Evolutionary conservation across 2,113 vertebrate genomes (phyloP).

Genomic region (Tyto alba): DNA sequence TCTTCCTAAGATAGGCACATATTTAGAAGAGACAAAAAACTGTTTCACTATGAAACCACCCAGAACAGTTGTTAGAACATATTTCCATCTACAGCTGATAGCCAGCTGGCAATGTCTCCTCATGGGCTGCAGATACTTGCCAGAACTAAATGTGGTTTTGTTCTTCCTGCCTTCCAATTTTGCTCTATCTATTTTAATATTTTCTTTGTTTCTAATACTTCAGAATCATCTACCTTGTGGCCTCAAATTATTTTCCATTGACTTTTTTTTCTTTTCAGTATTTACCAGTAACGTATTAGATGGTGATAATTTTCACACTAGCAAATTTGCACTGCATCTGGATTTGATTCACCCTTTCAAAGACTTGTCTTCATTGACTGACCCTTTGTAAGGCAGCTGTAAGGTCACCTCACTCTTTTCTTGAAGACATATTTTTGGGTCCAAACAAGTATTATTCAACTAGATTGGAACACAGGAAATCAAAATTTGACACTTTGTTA

Average conservation of each 20-base stretch:
- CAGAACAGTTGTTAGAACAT: slow-evolving; percentile 27
- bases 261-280: neutral
- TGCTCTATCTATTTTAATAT: neutral
- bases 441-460: neutral
- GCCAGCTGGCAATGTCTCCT: neutral
- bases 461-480: neutral
- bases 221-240: neutral
- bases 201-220: neutral
- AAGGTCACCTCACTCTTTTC: neutral
- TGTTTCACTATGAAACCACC: neutral
- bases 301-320: neutral
- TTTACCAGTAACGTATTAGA: neutral
- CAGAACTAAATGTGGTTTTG: neutral
- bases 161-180: neutral
- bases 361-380: neutral
- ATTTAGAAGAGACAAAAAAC: neutral
- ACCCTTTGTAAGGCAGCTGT: neutral
- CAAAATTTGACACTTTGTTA: neutral
- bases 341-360: neutral
- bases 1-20: neutral
- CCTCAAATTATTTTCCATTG: neutral
- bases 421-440: neutral
- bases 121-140: neutral
- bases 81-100: neutral
- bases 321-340: neutral